Base-by-base conservation (phyloP, 2,888 invertebrate species). In the Julus scanicus region DNA sequence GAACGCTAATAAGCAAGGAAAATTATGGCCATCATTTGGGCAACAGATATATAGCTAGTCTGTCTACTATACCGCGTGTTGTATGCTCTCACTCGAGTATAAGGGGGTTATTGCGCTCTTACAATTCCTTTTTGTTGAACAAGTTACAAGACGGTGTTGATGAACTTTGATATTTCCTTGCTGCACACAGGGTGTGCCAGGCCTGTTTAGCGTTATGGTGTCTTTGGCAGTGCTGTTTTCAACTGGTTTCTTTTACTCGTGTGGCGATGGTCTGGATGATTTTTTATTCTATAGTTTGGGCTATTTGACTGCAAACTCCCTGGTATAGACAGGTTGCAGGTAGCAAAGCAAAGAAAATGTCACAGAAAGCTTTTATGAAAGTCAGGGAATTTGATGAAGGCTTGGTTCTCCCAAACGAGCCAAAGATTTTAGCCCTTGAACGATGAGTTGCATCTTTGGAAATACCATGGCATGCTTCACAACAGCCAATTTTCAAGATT, bases 131-230 rank as follows among this genome's bases (percentile, higher is more conserved):
- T 71, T 53, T 9, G 53, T 71, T 63, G 63, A n/a, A n/a, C n/a
- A n/a, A n/a, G n/a, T n/a, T n/a, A n/a, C n/a, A n/a, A n/a, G 63
- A n/a, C 63, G 63, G 17, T 63, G 71, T 71, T 71, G 71, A 71
- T 71, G 71, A 71, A 71, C 71, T 71, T 71, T 71, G 20, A 29
- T 71, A 8, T 71, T 57, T 57, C 29, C 71, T 20, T 71, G 9
- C n/a, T 71, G 71, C 71, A 71, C 8, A 11, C 5, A 29, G 71
- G 71, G 71, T 71, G 20, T 71, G 71, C 71, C 71, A 20, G n/a
- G 63, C 71, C 5, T 71, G 71, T 71, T 71, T 29, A 20, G 4
- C 15, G 63, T 17, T 71, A 20, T 44, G 71, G 29, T 71, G 20
- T 9, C 1, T 15, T 5, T n/a, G n/a, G 9, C 53, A 63, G 1